Evolutionary conservation across 2,888 invertebrate species (phyloP), one percentile per base, ranked within the genome.

Genomic region (Sthenelais limicola): DNA sequence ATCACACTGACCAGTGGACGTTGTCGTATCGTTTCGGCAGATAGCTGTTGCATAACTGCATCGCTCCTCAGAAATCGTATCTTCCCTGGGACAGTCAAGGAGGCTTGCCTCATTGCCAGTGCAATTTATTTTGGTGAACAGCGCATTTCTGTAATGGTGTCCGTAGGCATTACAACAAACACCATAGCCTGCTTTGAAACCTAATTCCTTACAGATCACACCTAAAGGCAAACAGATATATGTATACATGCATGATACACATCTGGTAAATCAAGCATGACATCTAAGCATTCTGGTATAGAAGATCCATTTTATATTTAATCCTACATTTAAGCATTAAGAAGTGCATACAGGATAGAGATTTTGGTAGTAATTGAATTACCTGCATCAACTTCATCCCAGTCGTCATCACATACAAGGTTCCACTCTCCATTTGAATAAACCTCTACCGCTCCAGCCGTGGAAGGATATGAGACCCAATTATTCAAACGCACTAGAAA

Each of bases 321-420:
- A n/a, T n/a, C n/a, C n/a, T n/a, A n/a, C n/a, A n/a, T n/a, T n/a
- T n/a, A n/a, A n/a, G n/a, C n/a, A n/a, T n/a, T n/a, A n/a, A n/a
- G n/a, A n/a, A n/a, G n/a, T n/a, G n/a, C n/a, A n/a, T n/a, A n/a
- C n/a, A n/a, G n/a, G n/a, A n/a, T n/a, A n/a, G n/a, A n/a, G n/a
- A n/a, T n/a, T n/a, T n/a, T n/a, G n/a, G n/a, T n/a, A n/a, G n/a
- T n/a, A n/a, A n/a, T n/a, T n/a, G n/a, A n/a, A n/a, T 43, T 56
- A 66, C 72, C 89, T 0, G 92, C 93, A 9, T 92, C 90, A 56
- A 89, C 89, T 15, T 89, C 87, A 48, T 91, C 90, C 79, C 93
- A 93, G 81, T 92, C 92, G 80, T 93, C 93, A 79, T 93, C 93
- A 82, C 93, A 94, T 28, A 94, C 89, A 0, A 92, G 92, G 9